Conservation (phyloP, 2,888 invertebrate genomes). For the Scaptomyza parva region DNA sequence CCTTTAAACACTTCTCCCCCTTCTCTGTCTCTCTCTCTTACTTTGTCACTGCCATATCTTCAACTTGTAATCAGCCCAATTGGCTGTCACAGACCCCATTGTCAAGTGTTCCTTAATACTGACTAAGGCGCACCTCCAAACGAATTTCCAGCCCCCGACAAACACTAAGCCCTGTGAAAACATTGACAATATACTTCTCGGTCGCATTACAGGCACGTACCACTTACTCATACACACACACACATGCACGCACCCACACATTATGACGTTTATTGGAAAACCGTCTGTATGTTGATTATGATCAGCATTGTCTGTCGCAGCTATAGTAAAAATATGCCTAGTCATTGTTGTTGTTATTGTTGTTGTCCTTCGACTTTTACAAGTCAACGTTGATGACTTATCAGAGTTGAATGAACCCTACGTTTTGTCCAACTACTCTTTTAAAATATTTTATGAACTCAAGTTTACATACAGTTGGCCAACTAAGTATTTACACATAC, state of each 20-base stretch:
- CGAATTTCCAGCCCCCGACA: constrained; percentile 42
- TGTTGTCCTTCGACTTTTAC: constrained; percentile 37
- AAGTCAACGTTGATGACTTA: constrained; percentile 7
- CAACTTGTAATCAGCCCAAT: constrained; percentile 47
- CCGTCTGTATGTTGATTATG: constrained; percentile 58
- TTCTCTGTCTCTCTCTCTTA: neutral
- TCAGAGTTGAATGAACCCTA: neutral
- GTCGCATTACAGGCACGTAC: constrained; percentile 57
- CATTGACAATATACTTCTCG: constrained; percentile 60
- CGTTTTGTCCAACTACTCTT: too few relatives aligned
- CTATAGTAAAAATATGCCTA: constrained; percentile 41
- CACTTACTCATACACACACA: constrained; percentile 13
- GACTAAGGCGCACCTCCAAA: constrained; percentile 52
- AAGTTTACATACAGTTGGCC: too few relatives aligned
- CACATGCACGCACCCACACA: constrained; percentile 14
- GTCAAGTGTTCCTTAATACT: constrained; percentile 25
- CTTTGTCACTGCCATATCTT: neutral
- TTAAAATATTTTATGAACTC: too few relatives aligned
- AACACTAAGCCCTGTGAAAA: constrained; percentile 27
- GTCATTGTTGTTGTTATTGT: constrained; percentile 6
- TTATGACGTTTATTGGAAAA: constrained; percentile 42
- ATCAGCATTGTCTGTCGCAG: constrained; percentile 62
- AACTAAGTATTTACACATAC: too few relatives aligned
- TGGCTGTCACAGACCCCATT: constrained; percentile 16
- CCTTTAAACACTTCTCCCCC: neutral